Evolutionary conservation across 2,113 vertebrate genomes (phyloP).

Genomic region (Coturnix japonica): DNA sequence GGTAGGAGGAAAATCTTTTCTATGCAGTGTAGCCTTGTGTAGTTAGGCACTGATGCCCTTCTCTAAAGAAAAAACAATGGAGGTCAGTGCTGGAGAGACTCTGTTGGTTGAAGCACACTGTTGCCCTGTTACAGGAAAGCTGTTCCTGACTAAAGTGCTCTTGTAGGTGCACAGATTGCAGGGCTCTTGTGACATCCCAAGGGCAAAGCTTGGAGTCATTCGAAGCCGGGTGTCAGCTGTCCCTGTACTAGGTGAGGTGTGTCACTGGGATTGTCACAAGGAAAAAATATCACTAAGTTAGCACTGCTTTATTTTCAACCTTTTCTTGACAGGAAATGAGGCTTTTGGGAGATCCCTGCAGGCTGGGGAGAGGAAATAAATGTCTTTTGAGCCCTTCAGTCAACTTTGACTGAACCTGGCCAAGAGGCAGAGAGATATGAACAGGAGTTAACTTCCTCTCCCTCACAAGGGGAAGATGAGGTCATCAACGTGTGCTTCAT

Average conservation of each 20-base stretch:
- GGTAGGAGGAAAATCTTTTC: neutral
- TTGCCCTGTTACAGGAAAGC: neutral
- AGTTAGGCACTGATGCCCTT: neutral
- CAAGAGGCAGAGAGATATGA: neutral
- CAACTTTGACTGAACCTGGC: neutral
- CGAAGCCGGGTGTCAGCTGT: constrained; percentile 15
- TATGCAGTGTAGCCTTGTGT: neutral
- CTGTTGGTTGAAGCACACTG: accelerated
- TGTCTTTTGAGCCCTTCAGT: constrained; percentile 1
- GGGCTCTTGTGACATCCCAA: constrained; percentile 31
- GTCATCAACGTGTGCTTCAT: neutral
- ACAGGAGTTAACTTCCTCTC: neutral
- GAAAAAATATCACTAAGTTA: constrained; percentile 17
- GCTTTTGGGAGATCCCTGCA: neutral
- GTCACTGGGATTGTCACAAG: constrained; percentile 14
- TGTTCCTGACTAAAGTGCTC: neutral
- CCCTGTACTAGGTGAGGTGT: neutral
- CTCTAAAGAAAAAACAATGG: neutral
- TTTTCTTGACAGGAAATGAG: constrained; percentile 9
- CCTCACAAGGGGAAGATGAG: neutral
- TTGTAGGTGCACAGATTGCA: accelerated
- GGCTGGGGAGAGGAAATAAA: neutral
- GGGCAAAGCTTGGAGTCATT: constrained; percentile 40
- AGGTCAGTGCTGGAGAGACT: neutral
- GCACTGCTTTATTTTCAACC: constrained; percentile 22